Conservation (phyloP, 2,888 invertebrate genomes). For the Lepeophtheirus nordmannii region DNA sequence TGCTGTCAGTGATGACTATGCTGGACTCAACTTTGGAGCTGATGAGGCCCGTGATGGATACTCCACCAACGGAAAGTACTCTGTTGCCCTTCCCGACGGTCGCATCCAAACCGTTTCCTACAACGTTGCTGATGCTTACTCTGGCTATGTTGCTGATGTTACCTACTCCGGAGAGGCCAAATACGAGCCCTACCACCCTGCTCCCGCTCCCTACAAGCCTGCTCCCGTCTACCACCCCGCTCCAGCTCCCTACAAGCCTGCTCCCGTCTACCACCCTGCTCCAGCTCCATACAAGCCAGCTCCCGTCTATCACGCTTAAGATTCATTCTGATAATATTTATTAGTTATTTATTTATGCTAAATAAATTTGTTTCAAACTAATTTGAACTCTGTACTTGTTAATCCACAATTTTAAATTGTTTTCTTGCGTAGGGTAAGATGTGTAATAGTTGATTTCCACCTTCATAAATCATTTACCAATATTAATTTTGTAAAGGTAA, state of each 20-base stretch:
- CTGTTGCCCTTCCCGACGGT: constrained; percentile 14
- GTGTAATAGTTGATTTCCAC: too few species aligned
- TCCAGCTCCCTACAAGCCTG: constrained; percentile 11
- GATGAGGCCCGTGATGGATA: constrained; percentile 20
- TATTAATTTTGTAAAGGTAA: too few species aligned
- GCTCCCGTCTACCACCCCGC: constrained; percentile 9
- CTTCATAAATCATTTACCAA: too few species aligned
- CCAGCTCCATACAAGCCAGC: background rate
- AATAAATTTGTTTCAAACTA: too few species aligned
- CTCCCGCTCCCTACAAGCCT: constrained; percentile 1
- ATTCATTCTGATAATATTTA: too few species aligned
- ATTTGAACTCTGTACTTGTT: too few species aligned
- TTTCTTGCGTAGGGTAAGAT: too few species aligned
- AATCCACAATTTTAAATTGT: too few species aligned
- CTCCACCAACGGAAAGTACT: constrained; percentile 6
- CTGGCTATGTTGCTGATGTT: constrained; percentile 19
- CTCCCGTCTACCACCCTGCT: background rate
- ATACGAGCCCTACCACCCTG: constrained; percentile 11
- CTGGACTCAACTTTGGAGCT: constrained; percentile 8
- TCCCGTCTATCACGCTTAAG: too few species aligned
- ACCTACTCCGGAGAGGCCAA: constrained; percentile 12
- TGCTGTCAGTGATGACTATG: constrained; percentile 8
- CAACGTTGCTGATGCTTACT: constrained; percentile 19
- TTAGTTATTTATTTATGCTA: too few species aligned
- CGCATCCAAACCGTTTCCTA: constrained; percentile 15